Base-by-base conservation (phyloP, 2,113 vertebrate genomes). In the Antechinus flavipes region DNA sequence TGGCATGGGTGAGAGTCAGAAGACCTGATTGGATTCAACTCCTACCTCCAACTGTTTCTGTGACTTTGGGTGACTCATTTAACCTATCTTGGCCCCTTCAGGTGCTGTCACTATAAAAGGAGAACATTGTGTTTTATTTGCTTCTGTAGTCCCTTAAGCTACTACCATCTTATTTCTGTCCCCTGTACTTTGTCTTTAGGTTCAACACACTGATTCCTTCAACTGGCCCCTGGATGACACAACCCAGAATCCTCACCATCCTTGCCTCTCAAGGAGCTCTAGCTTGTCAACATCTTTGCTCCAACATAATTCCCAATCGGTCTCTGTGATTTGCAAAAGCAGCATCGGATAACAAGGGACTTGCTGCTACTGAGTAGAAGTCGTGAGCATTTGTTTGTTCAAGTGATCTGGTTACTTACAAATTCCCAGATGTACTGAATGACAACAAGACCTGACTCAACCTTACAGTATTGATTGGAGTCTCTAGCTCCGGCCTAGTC, bases 41-140 rank as follows among this genome's bases (percentile, higher is more conserved):
- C 12, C 19, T 91, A 23, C 84, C 53, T 94, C 54, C 91, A 56
- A 54, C 3, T 42, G 54, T 1, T 47, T 91, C 2, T 42, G 50
- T 76, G 46, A 68, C 35, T 68, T n/a, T 16, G 8, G 93, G 11
- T 23, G 95, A 95, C 50, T 90, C 89, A 90, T 49, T 95, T 94
- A 11, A 54, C 92, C 16, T 54, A 52, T 55, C 19, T 95, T 42
- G 46, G 27, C 8, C 35, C 10, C 50, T 11, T 89, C 0, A 52
- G 27, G 7, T 91, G 90, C 49, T 16, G 68, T 92, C 46, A 50
- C 16, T 95, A 6, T 93, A 52, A 93, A 89, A 91, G 3, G 61
- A 30, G 12, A 68, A 7, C 30, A 35, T 68, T 35, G 12, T 35
- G 14, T 68, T 35, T 68, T 68, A n/a, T n/a, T 68, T 68, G 61